These are phyloP conservation scores for Saimiri boliviensis DNA, from an alignment of 2,113 vertebrate genomes.

Conservation along the genomic window DNA sequence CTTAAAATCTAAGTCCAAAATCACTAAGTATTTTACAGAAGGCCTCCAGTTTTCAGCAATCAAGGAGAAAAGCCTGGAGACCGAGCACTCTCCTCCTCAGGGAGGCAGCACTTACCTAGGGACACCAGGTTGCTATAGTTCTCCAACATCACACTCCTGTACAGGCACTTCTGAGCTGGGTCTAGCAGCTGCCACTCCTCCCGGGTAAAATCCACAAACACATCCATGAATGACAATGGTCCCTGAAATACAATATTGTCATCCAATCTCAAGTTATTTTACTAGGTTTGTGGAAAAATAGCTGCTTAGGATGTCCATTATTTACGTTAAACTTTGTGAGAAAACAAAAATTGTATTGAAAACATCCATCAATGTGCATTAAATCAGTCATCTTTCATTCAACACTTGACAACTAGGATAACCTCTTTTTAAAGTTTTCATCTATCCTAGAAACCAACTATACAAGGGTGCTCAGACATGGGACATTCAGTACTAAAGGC, in stretches of 20 bases:
- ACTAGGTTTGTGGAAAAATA: not conserved
- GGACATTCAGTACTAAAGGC: not conserved
- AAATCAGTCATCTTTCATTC: not conserved
- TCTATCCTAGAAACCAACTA: not conserved
- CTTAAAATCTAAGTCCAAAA: not conserved
- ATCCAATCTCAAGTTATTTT: not conserved
- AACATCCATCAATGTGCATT: not conserved
- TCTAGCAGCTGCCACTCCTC: constrained; percentile 59
- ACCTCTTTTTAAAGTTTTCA: not conserved
- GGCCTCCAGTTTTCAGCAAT: not conserved
- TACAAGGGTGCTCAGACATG: not conserved
- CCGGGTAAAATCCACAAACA: constrained; percentile 56
- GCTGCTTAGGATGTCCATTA: not conserved
- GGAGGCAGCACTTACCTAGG: not conserved
- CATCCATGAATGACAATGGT: constrained; percentile 19
- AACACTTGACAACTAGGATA: not conserved
- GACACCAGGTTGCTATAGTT: constrained; percentile 48
- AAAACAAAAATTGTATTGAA: not conserved
- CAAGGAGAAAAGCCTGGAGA: not conserved
- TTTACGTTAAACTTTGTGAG: not conserved
- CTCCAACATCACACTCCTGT: constrained; percentile 57
- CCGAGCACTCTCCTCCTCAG: accelerated
- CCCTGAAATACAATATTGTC: not conserved
- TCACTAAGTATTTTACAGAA: not conserved
- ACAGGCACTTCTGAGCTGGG: constrained; percentile 25